Base-by-base conservation (phyloP, 2,888 invertebrate species). In the Meandrusa payeni region DNA sequence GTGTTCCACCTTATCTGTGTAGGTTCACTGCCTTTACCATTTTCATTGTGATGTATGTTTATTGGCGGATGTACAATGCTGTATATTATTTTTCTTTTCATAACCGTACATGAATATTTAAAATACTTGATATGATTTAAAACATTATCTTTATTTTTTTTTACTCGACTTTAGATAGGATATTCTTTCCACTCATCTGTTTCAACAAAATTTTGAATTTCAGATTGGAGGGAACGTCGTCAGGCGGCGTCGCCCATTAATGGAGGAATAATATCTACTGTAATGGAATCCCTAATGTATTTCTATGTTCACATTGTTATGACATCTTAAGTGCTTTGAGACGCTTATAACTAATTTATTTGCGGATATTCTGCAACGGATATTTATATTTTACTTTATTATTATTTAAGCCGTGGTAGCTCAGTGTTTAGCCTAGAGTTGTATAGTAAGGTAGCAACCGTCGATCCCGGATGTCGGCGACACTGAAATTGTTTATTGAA, bases 131-230 rank as follows among this genome's bases (percentile, higher is more conserved):
- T 46, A 45, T 39, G 23, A 34, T 12, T 46, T 36, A 34, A 46
- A 48, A 41, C 40, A 45, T 46, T 26, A 19, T 38, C 17, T 20
- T 52, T 57, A 55, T 62, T 62, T 57, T 54, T 61, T 59, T 60
- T 58, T n/a, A n/a, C n/a, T n/a, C 49, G 54, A 61, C 52, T 67
- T 58, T 54, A 54, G 59, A 64, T 54, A 54, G 56, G 59, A 66
- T 62, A 71, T 68, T 69, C 62, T 61, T 69, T 69, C 68, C 72
- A 73, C 74, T 76, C 67, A 70, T 72, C 65, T 69, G 70, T 69
- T 71, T 69, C 63, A 69, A 70, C 64, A 69, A 64, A 71, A 74
- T 74, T 73, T 70, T 57, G 73, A 69, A 69, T 62, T 72, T 69
- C 60, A 70, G 64, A 72, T 69, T 60, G 48, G 57, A 50, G 54